phyloP scores from a whole-genome alignment of 2,888 invertebrate genomes.

The Cepaea hortensis region DNA sequence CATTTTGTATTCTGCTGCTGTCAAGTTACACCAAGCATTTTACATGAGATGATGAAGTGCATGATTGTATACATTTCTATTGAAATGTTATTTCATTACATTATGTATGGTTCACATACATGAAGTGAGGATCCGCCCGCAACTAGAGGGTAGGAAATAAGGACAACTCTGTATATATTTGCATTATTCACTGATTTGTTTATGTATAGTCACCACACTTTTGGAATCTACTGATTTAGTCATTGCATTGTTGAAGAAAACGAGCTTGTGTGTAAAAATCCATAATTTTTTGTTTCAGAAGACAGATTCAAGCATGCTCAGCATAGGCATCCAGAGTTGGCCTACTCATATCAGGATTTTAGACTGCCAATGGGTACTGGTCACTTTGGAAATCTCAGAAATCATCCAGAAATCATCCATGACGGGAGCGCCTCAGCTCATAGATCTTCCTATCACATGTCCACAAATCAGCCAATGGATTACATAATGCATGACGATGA shows the following conservation, averaged over 20 bases:
- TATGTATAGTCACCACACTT: neutral
- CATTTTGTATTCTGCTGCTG: too few relatives aligned
- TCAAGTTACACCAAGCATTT: too few relatives aligned
- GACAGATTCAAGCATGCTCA: neutral
- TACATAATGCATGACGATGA: neutral
- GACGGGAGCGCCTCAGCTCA: neutral
- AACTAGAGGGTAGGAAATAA: too few relatives aligned
- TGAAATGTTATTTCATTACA: too few relatives aligned
- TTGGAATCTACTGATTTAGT: too few relatives aligned
- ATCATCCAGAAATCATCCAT: neutral
- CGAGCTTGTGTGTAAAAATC: neutral
- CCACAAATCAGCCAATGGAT: neutral
- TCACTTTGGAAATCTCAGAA: constrained; percentile 3
- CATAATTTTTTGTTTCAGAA: constrained; percentile 35
- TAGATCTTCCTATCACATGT: constrained; percentile 5
- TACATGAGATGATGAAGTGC: too few relatives aligned
- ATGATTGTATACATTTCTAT: too few relatives aligned
- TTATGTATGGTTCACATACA: too few relatives aligned
- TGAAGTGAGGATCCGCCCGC: too few relatives aligned
- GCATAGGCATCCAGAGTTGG: constrained; percentile 6
- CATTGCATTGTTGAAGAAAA: neutral
- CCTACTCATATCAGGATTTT: neutral
- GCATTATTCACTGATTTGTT: too few relatives aligned
- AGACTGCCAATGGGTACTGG: neutral
- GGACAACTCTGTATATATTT: too few relatives aligned